Conservation (phyloP, 2,113 vertebrate genomes). For the Rhabdornis inornatus region DNA sequence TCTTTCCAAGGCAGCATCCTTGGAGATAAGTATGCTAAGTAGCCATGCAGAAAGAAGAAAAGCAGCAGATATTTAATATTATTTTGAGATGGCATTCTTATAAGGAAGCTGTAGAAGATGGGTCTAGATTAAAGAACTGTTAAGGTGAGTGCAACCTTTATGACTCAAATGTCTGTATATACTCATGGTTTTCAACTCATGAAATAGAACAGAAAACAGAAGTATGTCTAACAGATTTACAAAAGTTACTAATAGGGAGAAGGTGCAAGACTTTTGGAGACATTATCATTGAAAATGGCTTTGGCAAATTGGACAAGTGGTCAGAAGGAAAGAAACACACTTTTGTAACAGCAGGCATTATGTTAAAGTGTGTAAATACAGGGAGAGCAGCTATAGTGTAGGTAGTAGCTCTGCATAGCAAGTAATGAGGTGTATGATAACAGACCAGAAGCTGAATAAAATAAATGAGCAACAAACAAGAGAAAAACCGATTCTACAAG, state of each 20-base stretch:
- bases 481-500: not conserved
- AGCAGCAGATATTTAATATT: not conserved
- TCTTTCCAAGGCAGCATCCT: not conserved
- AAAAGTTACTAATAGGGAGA: not conserved
- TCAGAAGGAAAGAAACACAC: not conserved
- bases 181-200: not conserved
- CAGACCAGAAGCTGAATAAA: not conserved
- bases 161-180: not conserved
- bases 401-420: not conserved
- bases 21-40: not conserved
- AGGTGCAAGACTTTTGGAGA: accelerated
- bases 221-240: not conserved
- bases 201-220: not conserved
- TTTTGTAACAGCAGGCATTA: not conserved
- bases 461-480: not conserved
- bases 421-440: not conserved
- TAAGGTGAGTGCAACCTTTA: not conserved
- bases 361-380: not conserved
- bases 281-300: not conserved
- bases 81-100: not conserved
- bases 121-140: not conserved
- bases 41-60: not conserved
- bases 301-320: not conserved
- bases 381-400: not conserved
- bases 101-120: not conserved